Base-by-base conservation (phyloP, 2,888 invertebrate genomes). In the Mimas tiliae region DNA sequence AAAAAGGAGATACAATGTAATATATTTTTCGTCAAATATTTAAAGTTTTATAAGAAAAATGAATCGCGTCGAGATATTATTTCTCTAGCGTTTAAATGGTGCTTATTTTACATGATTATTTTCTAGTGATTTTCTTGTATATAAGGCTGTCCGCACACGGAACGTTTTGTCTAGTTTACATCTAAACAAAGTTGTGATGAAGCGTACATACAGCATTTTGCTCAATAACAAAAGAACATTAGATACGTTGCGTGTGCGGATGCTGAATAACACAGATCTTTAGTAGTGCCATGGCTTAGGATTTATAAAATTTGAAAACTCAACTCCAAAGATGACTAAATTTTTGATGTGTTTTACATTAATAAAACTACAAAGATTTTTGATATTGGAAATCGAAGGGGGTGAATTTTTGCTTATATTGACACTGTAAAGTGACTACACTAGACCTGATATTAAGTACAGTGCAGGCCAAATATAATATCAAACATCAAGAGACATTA, bases 161-260 rank as follows among this genome's bases (percentile, higher is more conserved):
- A 7, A 42, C 19, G 19, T 42, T 38, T 12, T 19, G 6, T 1
- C 12, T 12, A 7, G 19, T 38, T 55, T 42, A 38, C 42, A 12
- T n/a, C 4, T 58, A 19, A 16, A 58, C n/a, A 42, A 58, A 42
- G 34, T 38, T 58, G 58, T 38, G 42, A 58, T 19, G 38, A 58
- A 58, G 58, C 58, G 58, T 42, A 58, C 58, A 19, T 58, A 58
- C 42, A 58, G 58, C 58, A 58, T 42, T 6, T 42, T 58, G 42
- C 58, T 11, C 38, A 7, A 19, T 9, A n/a, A n/a, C n/a, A 19
- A 38, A 38, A 38, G 8, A 38, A 38, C 14, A 11, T 11, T 14
- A 55, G 38, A 42, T 12, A 34, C 16, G 19, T 42, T 58, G 42
- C 58, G 58, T 58, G 58, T 42, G 19, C 58, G 42, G 19, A 38